phyloP scores from a whole-genome alignment of 2,113 vertebrate species.

The Nannobrachium achirus region DNA sequence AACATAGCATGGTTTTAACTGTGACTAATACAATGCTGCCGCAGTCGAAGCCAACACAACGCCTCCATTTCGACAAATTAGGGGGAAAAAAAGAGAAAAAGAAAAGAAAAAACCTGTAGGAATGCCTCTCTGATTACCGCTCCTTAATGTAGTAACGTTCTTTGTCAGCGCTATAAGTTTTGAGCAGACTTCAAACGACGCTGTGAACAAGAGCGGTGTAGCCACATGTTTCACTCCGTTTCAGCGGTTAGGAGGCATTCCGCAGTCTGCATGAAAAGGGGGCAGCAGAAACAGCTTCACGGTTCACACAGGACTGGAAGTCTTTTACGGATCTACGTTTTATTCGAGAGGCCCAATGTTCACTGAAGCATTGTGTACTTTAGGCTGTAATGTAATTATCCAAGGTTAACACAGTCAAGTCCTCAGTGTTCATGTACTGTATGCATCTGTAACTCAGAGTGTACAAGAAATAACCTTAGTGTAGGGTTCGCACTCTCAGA shows the following conservation, averaged over 20 bases:
- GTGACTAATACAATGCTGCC: background rate
- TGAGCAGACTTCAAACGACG: conserved; percentile 33
- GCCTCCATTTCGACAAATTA: conserved; percentile 17
- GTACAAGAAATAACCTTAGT: no score
- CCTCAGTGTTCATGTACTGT: no score
- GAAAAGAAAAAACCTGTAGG: background rate
- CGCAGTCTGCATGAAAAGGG: conserved; percentile 17
- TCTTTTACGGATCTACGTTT: conserved; percentile 5
- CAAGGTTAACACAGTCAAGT: conserved; percentile 34
- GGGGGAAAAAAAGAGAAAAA: background rate
- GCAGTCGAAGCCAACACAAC: background rate
- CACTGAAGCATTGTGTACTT: conserved; percentile 3
- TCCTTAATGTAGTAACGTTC: conserved; percentile 17
- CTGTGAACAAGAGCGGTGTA: background rate
- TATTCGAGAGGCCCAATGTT: conserved; percentile 15
- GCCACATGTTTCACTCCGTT: conserved; percentile 30
- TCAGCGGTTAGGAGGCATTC: conserved; percentile 27
- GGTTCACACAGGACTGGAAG: conserved; percentile 11
- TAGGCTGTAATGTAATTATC: conserved; percentile 14
- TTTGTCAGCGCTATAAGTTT: conserved; percentile 18
- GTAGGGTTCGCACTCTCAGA: no score
- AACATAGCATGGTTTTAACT: conserved; percentile 13
- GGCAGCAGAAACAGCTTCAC: background rate
- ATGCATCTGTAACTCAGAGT: background rate
- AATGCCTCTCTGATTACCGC: conserved; percentile 35